Base-by-base conservation (phyloP, 2,797 vertebrate species). In the Podarcis siculus region DNA sequence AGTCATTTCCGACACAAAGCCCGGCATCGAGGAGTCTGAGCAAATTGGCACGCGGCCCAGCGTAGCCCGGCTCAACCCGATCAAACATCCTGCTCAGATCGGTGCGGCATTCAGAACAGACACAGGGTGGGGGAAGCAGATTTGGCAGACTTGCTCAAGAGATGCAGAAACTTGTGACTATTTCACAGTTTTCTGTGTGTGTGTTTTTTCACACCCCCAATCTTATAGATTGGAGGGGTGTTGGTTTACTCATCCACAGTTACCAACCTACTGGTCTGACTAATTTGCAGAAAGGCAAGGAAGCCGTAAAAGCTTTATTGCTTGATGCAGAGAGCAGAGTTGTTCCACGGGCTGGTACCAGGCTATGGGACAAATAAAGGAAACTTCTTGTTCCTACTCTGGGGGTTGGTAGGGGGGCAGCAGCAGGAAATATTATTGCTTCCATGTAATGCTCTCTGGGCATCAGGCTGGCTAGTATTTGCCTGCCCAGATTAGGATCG, bases 41-140 rank as follows among this genome's bases (percentile, higher is more conserved):
- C 3, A 2, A 1, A 58, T 81, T 92, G 91, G 91, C 88, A n/a
- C 17, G 0, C 0, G 0, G 92, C 94, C 94, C 15, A 69, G 42
- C 61, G 21, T 82, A 87, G 92, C 94, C 90, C 87, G 1, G 77
- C 83, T 8, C 49, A 55, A 55, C 17, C 89, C 87, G 82, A 73
- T 90, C 80, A 55, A 82, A 81, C 15, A 73, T 91, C n/a, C 90
- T 89, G 89, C 37, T 1, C 12, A 39, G 13, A 37, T 42, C 7
- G 2, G n/a, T 10, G 2, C 27, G 17, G 25, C 4, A 4, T 42
- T 21, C 13, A 5, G 1, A 66, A 32, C 80, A 87, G 42, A 27
- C 13, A 3, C 7, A 2, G 27, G 58, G 17, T 3, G 58, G 42
- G 9, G 19, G 13, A n/a, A 15, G 27, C 37, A 25, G 5, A 32